Evolutionary conservation across 1,140 invertebrate species (phyloP).

Genomic region (Drusus annulatus): DNA sequence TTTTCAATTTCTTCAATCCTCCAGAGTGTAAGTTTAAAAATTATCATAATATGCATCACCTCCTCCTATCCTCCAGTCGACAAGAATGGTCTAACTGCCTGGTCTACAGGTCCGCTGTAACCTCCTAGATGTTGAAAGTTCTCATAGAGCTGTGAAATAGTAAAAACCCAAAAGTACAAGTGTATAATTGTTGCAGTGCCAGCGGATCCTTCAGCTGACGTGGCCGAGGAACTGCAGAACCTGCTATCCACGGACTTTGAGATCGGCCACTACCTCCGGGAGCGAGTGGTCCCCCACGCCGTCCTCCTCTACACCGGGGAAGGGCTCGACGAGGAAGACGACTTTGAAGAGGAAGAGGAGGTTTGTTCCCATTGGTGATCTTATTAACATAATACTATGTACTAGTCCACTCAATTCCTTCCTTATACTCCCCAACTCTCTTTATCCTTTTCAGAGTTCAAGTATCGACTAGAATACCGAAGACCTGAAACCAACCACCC

Average conservation of each 20-base stretch:
- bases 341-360: constrained; percentile 81
- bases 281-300: constrained; percentile 92
- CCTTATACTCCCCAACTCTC: constrained; percentile 3
- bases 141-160: no score
- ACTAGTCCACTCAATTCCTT: no score
- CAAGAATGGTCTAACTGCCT: no score
- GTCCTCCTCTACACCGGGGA: constrained; percentile 95
- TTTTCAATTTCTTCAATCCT: constrained; percentile 99
- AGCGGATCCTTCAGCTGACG: constrained; percentile 45
- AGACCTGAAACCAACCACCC: neutral
- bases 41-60: neutral
- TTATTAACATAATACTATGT: no score
- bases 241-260: constrained; percentile 94
- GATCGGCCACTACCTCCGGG: constrained; percentile 97
- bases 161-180: neutral
- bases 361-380: constrained; percentile 34
- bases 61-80: no score
- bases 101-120: no score
- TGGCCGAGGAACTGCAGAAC: constrained; percentile 68
- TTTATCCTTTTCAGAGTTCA: neutral
- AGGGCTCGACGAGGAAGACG: constrained; percentile 84
- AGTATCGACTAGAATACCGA: neutral
- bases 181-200: constrained; percentile 50
- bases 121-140: no score
- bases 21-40: constrained; percentile 70